Conservation (phyloP, 2,113 vertebrate species). For the Drymodes brunneopygia region DNA sequence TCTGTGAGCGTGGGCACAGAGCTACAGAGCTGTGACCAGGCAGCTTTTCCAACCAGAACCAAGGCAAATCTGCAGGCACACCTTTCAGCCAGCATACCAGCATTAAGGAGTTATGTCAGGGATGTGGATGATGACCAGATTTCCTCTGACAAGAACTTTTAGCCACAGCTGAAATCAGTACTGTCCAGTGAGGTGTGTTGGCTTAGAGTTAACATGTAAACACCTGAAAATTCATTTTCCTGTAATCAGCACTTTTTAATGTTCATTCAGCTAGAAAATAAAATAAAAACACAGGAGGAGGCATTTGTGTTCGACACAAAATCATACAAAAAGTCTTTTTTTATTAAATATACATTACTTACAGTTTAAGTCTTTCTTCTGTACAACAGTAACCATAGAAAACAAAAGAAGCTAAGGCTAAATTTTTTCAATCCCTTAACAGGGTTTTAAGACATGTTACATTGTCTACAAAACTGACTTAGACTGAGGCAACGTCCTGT, state of each 20-base stretch:
- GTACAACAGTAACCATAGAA: slow-evolving; percentile 88
- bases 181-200: not conserved
- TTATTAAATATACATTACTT: slow-evolving; percentile 95
- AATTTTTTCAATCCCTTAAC: slow-evolving; percentile 58
- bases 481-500: slow-evolving; percentile 70
- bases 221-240: not conserved
- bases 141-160: not conserved
- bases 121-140: not conserved
- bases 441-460: slow-evolving; percentile 70
- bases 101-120: not conserved
- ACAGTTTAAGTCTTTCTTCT: slow-evolving; percentile 81
- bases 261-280: not conserved
- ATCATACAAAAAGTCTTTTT: slow-evolving; percentile 83
- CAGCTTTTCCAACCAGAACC: not conserved
- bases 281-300: slow-evolving; percentile 65
- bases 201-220: slow-evolving; percentile 1
- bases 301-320: slow-evolving; percentile 75
- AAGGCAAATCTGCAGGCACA: not conserved
- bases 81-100: not conserved
- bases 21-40: not conserved
- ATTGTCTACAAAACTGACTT: slow-evolving; percentile 73
- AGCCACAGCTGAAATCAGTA: slow-evolving; percentile 35
- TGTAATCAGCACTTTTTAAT: not conserved
- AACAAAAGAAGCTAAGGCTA: slow-evolving; percentile 82
- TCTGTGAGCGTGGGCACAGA: fast-evolving